phyloP scores from a whole-genome alignment of 1,140 invertebrate genomes.

The Bombus sylvicola region DNA sequence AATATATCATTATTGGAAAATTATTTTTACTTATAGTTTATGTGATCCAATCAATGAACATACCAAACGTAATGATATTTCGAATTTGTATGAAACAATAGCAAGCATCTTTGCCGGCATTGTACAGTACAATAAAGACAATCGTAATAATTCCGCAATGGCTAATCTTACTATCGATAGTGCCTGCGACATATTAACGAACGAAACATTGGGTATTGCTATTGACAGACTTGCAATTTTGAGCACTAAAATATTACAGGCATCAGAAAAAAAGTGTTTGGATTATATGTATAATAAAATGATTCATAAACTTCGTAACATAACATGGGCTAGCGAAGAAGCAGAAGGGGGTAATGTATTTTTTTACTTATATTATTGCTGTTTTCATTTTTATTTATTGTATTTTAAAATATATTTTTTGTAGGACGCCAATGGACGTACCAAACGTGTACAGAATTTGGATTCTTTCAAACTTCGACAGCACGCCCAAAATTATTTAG shows the following conservation, averaged over 20 bases:
- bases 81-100: constrained; percentile 91
- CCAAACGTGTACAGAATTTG: constrained; percentile 97
- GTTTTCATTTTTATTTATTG: not conserved
- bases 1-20: constrained; percentile 2
- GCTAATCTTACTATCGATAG: constrained; percentile 91
- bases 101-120: constrained; percentile 93
- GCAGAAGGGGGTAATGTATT: constrained; percentile 85
- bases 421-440: constrained; percentile 94
- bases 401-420: constrained; percentile 23
- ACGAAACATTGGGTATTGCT: constrained; percentile 84
- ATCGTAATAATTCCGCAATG: constrained; percentile 86
- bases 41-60: constrained; percentile 89
- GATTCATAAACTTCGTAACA: constrained; percentile 88
- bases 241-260: constrained; percentile 88
- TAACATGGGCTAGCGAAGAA: constrained; percentile 86
- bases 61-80: constrained; percentile 87
- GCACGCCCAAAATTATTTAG: constrained; percentile 90
- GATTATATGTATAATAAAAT: constrained; percentile 93
- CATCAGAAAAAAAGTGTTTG: constrained; percentile 89
- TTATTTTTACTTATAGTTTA: constrained; percentile 83
- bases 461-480: constrained; percentile 95
- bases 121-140: constrained; percentile 98
- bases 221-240: constrained; percentile 89
- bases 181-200: constrained; percentile 89
- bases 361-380: not conserved